Conservation (phyloP, 92 coral and sea anemone species). For the Porites cylindrica region DNA sequence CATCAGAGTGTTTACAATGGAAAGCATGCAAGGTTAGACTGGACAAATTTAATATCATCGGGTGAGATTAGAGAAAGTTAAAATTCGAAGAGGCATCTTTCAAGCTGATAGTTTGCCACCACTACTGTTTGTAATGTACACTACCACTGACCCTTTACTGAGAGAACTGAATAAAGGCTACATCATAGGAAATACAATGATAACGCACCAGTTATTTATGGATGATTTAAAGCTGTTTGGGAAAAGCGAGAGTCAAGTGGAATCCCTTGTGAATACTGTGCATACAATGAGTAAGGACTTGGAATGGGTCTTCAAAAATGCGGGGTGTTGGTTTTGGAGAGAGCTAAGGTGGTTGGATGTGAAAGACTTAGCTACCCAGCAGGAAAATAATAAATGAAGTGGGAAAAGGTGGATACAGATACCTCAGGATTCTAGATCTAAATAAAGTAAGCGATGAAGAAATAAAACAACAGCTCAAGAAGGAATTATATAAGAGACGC, state of each 20-base stretch:
- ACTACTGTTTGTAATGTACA: too few species aligned
- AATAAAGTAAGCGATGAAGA: too few species aligned
- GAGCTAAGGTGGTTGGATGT: background rate
- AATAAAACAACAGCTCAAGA: too few species aligned
- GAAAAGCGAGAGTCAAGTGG: background rate
- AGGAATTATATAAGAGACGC: too few species aligned
- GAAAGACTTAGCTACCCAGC: too few species aligned
- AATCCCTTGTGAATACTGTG: background rate
- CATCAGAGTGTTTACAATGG: too few species aligned
- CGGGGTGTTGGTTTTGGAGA: background rate
- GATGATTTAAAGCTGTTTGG: background rate
- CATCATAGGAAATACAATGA: background rate
- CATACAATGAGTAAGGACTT: conserved; percentile 2
- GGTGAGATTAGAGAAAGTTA: too few species aligned
- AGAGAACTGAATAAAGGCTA: background rate
- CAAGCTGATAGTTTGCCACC: too few species aligned
- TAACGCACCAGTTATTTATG: background rate
- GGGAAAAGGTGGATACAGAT: background rate
- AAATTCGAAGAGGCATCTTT: too few species aligned
- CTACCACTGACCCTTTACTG: background rate
- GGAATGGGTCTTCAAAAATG: conserved; percentile 1
- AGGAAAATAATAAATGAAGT: too few species aligned
- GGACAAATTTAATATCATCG: too few species aligned
- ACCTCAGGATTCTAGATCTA: background rate
- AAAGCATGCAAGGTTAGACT: too few species aligned